Evolutionary conservation across 2,113 vertebrate species (phyloP).

Genomic region (Sander vitreus): DNA sequence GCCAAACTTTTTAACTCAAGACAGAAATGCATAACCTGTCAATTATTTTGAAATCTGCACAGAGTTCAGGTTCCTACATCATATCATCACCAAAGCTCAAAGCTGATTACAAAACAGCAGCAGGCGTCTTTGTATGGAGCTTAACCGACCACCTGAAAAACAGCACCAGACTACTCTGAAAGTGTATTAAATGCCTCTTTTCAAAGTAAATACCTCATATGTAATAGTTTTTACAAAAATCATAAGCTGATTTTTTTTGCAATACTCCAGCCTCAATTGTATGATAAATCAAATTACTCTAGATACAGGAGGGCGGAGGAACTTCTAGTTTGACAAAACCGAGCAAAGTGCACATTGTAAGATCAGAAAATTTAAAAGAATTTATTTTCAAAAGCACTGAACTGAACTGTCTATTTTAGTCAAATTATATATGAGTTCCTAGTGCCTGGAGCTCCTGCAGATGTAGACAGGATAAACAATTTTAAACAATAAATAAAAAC

Average conservation of each 20-base stretch:
- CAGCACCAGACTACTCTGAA: neutral
- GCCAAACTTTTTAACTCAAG: neutral
- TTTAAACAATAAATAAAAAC: conserved; percentile 7
- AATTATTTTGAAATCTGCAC: neutral
- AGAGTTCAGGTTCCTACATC: neutral
- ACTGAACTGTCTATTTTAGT: too few species aligned
- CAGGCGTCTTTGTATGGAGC: neutral
- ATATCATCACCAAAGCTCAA: neutral
- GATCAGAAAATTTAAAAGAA: neutral
- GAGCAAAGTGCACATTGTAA: neutral
- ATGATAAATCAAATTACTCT: neutral
- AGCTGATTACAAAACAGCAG: neutral
- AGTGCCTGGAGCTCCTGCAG: neutral
- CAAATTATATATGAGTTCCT: too few species aligned
- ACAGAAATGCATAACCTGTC: neutral
- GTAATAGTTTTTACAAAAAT: neutral
- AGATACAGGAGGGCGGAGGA: neutral
- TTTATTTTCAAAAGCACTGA: neutral
- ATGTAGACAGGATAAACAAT: neutral
- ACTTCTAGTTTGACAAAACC: neutral
- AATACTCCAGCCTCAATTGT: neutral
- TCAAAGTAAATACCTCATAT: conserved; percentile 4
- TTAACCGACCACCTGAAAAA: neutral
- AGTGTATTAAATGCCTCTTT: neutral
- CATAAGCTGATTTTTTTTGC: neutral